A percentile compares a stretch with the other conserved stretches of the same genome.
Evolutionary conservation across 2,888 invertebrate species (phyloP).

Genomic region (Drosophila robusta): DNA sequence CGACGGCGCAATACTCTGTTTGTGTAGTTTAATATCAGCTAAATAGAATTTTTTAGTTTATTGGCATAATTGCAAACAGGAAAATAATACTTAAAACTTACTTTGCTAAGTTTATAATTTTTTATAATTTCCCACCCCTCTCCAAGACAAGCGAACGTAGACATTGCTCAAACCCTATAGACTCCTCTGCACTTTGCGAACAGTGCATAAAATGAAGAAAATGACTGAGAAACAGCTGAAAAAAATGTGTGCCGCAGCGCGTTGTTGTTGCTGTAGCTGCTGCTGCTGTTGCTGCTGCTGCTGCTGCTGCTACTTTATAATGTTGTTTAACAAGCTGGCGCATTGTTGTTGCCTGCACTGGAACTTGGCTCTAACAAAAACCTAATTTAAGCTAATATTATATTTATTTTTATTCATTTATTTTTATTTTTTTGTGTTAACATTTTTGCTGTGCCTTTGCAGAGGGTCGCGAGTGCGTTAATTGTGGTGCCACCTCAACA

Average conservation of each 20-base stretch:
- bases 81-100: too few relatives aligned
- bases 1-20: not conserved
- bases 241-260: slow-evolving; percentile 56
- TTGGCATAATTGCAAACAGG: too few relatives aligned
- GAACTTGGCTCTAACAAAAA: slow-evolving; percentile 10
- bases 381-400: slow-evolving; percentile 7
- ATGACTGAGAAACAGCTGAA: slow-evolving; percentile 73
- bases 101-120: too few relatives aligned
- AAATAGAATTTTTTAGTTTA: not conserved
- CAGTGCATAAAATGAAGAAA: slow-evolving; percentile 16
- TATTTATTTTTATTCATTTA: slow-evolving; percentile 1
- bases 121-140: too few relatives aligned
- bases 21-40: not conserved
- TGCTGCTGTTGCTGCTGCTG: slow-evolving; percentile 24
- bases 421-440: slow-evolving; percentile 5
- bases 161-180: not conserved
- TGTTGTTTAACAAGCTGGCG: slow-evolving; percentile 45
- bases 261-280: slow-evolving; percentile 35
- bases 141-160: too few relatives aligned
- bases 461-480: slow-evolving; percentile 99
- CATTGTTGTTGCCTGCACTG: slow-evolving; percentile 53
- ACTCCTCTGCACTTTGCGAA: not conserved
- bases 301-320: slow-evolving; percentile 12
- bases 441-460: slow-evolving; percentile 75
- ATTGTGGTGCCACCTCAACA: slow-evolving; percentile 99